Evolutionary conservation across 2,797 vertebrate species (phyloP).

Genomic region (Nyctalus aviator): DNA sequence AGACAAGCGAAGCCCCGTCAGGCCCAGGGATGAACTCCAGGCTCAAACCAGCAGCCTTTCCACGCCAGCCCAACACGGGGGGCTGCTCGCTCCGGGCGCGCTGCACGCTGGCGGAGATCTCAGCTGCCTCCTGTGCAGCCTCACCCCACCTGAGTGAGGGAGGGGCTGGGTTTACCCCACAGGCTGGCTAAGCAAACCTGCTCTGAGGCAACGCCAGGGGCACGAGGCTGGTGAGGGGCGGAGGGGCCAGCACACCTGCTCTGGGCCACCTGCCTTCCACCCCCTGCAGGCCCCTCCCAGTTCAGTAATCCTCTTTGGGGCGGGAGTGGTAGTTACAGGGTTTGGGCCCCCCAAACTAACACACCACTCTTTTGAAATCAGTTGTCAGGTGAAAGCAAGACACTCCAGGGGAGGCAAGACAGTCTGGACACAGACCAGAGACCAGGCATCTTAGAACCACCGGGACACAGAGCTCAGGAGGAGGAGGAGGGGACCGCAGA

Average conservation of each 20-base stretch:
- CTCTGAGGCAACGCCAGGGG: not conserved
- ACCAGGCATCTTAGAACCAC: not conserved
- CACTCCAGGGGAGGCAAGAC: not conserved
- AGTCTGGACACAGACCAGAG: not conserved
- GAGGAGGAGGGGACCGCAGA: not conserved
- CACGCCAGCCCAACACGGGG: fast-evolving
- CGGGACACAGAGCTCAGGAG: not conserved
- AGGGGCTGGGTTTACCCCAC: not conserved
- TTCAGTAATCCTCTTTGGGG: not conserved
- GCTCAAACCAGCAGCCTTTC: not conserved
- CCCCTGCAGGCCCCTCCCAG: too few relatives aligned
- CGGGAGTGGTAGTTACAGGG: not conserved
- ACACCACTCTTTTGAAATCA: not conserved
- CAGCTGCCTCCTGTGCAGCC: not conserved
- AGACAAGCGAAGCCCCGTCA: not conserved
- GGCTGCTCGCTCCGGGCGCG: fast-evolving
- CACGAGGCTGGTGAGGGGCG: not conserved
- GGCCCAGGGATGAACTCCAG: not conserved
- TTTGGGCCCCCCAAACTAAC: not conserved
- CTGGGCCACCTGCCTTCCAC: not conserved
- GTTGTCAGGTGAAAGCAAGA: not conserved
- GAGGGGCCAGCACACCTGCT: not conserved
- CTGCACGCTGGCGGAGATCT: fast-evolving
- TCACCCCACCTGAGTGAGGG: fast-evolving
- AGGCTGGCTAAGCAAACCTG: not conserved